These are phyloP conservation scores for Ylistrum balloti DNA, from an alignment of 1,140 invertebrate genomes.

Conservation along the genomic window DNA sequence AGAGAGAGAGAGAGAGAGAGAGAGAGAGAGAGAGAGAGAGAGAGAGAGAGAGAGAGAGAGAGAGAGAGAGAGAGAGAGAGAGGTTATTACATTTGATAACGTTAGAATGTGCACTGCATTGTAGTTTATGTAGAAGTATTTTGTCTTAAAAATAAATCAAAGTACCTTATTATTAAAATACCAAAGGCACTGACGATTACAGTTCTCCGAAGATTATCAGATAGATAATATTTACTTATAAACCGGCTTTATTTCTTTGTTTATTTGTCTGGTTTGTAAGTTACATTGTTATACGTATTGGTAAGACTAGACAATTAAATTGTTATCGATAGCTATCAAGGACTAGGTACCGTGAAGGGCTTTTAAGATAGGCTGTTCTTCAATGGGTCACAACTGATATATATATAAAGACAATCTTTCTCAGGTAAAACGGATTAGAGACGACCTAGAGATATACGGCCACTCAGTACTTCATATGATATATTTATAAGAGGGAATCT, in stretches of 20 bases:
- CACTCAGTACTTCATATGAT: not conserved
- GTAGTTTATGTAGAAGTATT: too few species aligned
- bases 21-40: too few species aligned
- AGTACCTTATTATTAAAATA: too few species aligned
- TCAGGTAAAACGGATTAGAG: slow-evolving; percentile 38
- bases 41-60: too few species aligned
- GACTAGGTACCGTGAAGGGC: not conserved
- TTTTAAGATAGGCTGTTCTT: not conserved
- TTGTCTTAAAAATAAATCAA: too few species aligned
- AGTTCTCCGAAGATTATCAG: not conserved
- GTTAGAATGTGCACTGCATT: too few species aligned
- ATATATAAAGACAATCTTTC: not conserved
- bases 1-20: too few species aligned
- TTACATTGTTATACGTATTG: not conserved
- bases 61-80: too few species aligned
- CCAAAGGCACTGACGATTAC: not conserved
- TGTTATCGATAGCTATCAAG: not conserved
- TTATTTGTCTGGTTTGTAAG: not conserved
- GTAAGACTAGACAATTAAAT: not conserved
- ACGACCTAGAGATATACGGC: not conserved
- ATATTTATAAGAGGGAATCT: not conserved
- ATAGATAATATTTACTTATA: not conserved
- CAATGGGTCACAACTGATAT: not conserved
- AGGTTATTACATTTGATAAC: too few species aligned
- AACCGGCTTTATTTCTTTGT: not conserved